Evolutionary conservation across 1,140 invertebrate genomes (phyloP).

Genomic region (Pseudomyrmex sp.): DNA sequence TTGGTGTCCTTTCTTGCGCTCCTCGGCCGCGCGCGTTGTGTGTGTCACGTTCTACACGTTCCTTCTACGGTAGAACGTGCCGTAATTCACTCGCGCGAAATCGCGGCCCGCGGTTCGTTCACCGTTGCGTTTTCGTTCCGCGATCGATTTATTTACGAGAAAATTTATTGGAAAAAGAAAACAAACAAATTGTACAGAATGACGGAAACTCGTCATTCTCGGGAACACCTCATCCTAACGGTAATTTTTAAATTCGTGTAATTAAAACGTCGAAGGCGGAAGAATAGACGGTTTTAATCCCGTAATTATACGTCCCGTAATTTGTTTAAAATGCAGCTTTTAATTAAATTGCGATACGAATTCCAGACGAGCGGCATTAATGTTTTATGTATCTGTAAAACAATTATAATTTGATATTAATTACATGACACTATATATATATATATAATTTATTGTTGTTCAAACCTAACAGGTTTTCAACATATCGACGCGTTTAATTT

Average conservation of each 20-base stretch:
- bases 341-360: no score
- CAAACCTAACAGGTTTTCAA: no score
- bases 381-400: no score
- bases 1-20: constrained; percentile 12
- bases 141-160: neutral
- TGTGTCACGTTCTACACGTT: constrained; percentile 34
- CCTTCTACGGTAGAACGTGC: constrained; percentile 25
- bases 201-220: neutral
- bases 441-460: no score
- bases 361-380: no score
- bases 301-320: neutral
- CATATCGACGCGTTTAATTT: no score
- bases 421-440: no score
- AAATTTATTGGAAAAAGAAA: neutral
- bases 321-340: no score
- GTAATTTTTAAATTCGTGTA: neutral
- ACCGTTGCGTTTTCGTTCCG: neutral
- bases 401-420: no score
- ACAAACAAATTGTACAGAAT: no score
- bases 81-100: constrained; percentile 18
- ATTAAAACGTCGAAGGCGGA: no score
- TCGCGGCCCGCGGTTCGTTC: neutral
- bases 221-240: neutral
- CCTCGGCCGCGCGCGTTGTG: constrained; percentile 10
- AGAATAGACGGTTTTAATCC: no score